Percentiles rank a stretch among this genome's conserved stretches.
Conservation (phyloP, 2,888 invertebrate species). For the Dione juno region DNA sequence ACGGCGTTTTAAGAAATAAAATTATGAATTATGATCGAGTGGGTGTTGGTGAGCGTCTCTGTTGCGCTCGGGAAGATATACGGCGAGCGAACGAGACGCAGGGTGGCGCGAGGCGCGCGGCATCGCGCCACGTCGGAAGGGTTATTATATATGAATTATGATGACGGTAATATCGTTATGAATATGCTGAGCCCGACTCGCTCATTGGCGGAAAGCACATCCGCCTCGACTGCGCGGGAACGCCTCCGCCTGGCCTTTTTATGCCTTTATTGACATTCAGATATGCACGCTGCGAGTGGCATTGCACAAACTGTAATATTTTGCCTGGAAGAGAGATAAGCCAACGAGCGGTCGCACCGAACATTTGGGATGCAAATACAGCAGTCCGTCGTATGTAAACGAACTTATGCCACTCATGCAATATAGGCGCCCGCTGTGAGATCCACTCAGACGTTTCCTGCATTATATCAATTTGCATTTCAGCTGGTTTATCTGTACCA, state of each 20-base stretch:
- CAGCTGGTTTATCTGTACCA: constrained; percentile 61
- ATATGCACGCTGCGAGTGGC: constrained; percentile 81
- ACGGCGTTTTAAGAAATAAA: constrained; percentile 70
- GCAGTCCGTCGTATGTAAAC: constrained; percentile 82
- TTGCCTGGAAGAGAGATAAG: constrained; percentile 76
- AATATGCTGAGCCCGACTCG: constrained; percentile 79
- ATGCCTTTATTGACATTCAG: constrained; percentile 82
- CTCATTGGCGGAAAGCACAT: constrained; percentile 81
- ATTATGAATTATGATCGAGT: constrained; percentile 82
- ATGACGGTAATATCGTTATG: constrained; percentile 84
- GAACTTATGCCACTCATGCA: constrained; percentile 81
- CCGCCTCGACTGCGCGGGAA: constrained; percentile 79
- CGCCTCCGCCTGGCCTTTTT: constrained; percentile 81
- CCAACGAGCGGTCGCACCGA: constrained; percentile 72
- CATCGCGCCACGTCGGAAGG: constrained; percentile 75
- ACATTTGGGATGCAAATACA: constrained; percentile 83
- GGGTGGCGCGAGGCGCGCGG: constrained; percentile 62
- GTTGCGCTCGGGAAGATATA: constrained; percentile 57
- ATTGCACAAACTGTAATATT: constrained; percentile 83
- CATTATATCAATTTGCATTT: constrained; percentile 83
- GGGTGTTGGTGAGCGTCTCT: constrained; percentile 67
- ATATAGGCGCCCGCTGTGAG: constrained; percentile 80
- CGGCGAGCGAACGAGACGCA: constrained; percentile 73
- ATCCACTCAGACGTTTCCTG: constrained; percentile 83
- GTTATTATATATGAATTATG: constrained; percentile 85